Evolutionary conservation across 2,113 vertebrate species (phyloP), one percentile per base, ranked within the genome.

Genomic region (Myrmecophaga tridactyla): DNA sequence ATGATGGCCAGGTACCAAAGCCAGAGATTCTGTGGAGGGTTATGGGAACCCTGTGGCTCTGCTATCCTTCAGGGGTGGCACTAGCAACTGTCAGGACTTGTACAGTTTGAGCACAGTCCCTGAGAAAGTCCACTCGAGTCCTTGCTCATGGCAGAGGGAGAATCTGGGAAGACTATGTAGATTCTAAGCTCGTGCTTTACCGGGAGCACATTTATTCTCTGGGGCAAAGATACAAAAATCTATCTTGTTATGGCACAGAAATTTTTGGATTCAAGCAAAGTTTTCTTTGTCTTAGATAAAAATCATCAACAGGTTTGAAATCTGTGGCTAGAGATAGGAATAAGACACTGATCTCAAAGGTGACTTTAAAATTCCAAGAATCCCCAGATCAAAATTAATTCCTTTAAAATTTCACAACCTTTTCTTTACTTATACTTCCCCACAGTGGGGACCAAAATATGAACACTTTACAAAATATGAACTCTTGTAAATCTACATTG

Each of bases 381-480:
- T n/a, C 31, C 53, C 63, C 83, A 77, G 31, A 83, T 27, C 34
- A 46, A 62, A 77, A 60, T n/a, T 62, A 70, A 90, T 69, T 78
- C 10, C 10, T 67, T 77, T 56, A 90, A 60, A 62, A 76, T 31
- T 60, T 72, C 9, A 86, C 69, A n/a, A 31, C 58, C 21, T 48
- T 81, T 81, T 36, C 25, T 81, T 89, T 86, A 69, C 25, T 67
- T 17, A 34, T 7, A 13, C 5, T 63, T 75, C 25, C 69, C 93
- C 53, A 51, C 41, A 95, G 29, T 27, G 48, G 34, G 86, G 75
- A 83, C 58, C 90, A 76, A 53, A 81, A 53, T 63, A 76, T 46
- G 62, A 76, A 6, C 46, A 9, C 46, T 27, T 72, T 53, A 82
- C n/a, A 86, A 82, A 95, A 90, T 72, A 63, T 53, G 60, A 76